Evolutionary conservation across 2,113 vertebrate genomes (phyloP), one percentile per base, ranked within the genome.

Genomic region (Donacobius atricapilla): DNA sequence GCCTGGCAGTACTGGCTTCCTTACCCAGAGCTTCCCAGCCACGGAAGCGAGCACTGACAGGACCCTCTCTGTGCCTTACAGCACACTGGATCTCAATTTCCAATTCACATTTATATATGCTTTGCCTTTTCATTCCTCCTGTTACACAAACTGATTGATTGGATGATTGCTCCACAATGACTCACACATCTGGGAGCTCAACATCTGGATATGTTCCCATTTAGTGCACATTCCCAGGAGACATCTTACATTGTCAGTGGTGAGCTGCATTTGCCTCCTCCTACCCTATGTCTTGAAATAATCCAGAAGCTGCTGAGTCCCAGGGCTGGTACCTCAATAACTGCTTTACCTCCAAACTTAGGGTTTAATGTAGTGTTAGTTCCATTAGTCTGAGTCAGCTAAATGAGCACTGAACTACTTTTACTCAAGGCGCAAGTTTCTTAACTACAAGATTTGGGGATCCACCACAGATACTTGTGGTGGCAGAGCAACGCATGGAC

Each of bases 181-280:
- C 57, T 89, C 63, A 42, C 81, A 96, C 89, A 91, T 95, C 82
- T 95, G 94, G 88, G 92, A 90, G 53, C 53, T 70, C 88, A 90
- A 14, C 90, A 94, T 95, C 90, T 95, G 90, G 90, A 88, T 77
- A 47, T 50, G 35, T 86, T 94, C 93, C 91, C 63, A 85, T 69
- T 95, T 73, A 90, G 33, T 42, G 35, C 58, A 20, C 3, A 21
- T 13, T 93, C 90, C 94, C 91, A 42, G 85, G 70, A 87, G 91
- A 44, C 70, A 89, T 71, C 75, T 94, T n/a, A 85, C 31, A 76
- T 2, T 90, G 87, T 77, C 84, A 94, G 50, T 70, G 63, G 27
- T 85, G 87, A 96, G 73, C 40, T 84, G 31, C 37, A 23, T 85
- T 96, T 90, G 54, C 61, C 78, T 94, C 70, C 84, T 80, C 48